Evolutionary conservation across 2,113 vertebrate species (phyloP), one percentile per base, ranked within the genome.

Genomic region (Shinisaurus crocodilurus): DNA sequence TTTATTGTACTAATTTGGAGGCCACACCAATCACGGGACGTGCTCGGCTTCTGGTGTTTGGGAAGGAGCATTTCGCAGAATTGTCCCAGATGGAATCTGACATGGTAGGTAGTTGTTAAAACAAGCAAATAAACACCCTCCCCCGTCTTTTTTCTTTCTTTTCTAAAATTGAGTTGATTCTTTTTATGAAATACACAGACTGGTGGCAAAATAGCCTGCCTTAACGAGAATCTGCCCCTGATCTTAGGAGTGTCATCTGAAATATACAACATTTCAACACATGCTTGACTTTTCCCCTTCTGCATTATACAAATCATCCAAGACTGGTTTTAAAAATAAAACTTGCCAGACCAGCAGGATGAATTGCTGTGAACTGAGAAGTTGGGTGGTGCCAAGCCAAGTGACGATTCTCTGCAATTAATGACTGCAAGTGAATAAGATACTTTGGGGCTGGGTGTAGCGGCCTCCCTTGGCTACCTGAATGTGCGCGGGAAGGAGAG

Each of bases 21-120:
- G 98, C 99, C 94, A 98, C 98, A 34, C 99, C 99, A 0, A 75
- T 99, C 94, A 99, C 99, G 0, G 98, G 99, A 83, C 98, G 99
- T 0, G 95, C 95, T 72, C 98, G 98, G 8, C 97, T 99, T 43
- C 94, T 99, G 67, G 95, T 99, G 76, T 97, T 99, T 96, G 97
- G 96, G 94, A 98, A 96, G 87, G 98, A 99, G 45, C 98, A 97
- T 91, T 99, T 98, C 94, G 96, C 96, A 95, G 96, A 98, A 60
- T 95, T 99, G 90, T 97, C 98, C 70, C 94, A 97, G 57, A 25
- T 98, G 91, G 98, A 98, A n/a, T 98, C 98, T 94, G 93, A 98
- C 69, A 96, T 88, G 96, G 99, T 99, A 96, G 97, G 98, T 94
- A 88, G 57, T 85, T 90, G 67, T 27, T 72, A 82, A 94, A 34